Evolutionary conservation across 1,140 invertebrate genomes (phyloP).

Genomic region (Caerostris extrusa): DNA sequence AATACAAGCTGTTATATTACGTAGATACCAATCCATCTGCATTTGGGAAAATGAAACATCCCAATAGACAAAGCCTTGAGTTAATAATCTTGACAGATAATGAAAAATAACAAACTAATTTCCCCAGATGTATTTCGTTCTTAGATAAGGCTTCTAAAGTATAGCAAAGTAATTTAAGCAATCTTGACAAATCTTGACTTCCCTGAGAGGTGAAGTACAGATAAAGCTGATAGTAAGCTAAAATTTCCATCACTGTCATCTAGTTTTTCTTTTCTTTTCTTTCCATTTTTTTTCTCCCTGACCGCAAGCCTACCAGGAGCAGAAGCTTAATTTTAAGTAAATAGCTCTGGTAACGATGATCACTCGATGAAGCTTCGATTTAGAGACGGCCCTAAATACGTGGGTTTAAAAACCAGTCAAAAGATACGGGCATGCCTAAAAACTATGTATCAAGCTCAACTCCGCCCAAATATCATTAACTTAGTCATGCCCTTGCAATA

Average conservation of each 20-base stretch:
- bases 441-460: conserved; percentile 49
- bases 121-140: conserved; percentile 49
- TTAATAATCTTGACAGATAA: conserved; percentile 35
- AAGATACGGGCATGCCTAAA: conserved; percentile 40
- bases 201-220: conserved; percentile 1
- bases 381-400: conserved; percentile 7
- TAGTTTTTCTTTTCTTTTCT: background rate
- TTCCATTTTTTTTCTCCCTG: background rate
- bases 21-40: background rate
- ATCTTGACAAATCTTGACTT: conserved; percentile 51
- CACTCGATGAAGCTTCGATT: conserved; percentile 34
- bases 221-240: conserved; percentile 32
- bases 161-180: conserved; percentile 40
- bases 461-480: conserved; percentile 49
- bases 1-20: conserved; percentile 5
- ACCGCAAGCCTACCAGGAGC: background rate
- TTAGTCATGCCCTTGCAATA: background rate
- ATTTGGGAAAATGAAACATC: conserved; percentile 30
- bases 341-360: conserved; percentile 47
- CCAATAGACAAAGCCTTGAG: background rate
- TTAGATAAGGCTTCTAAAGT: conserved; percentile 48
- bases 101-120: conserved; percentile 59
- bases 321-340: conserved; percentile 60
- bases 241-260: conserved; percentile 67
- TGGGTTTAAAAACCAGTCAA: conserved; percentile 30